Conservation (phyloP, 1,140 invertebrate species). For the Formica exsecta region DNA sequence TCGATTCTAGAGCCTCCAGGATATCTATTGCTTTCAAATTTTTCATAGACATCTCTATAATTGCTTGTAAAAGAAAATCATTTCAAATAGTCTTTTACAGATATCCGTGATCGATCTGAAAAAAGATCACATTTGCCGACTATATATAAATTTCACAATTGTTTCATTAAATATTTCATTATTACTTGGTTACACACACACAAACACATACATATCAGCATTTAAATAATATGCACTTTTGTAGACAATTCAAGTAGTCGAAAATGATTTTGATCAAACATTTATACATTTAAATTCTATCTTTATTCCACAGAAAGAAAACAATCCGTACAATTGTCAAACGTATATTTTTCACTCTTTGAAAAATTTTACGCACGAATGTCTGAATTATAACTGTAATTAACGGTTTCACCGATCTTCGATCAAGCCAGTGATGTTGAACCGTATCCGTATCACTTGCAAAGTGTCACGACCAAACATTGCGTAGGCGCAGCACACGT, state of each 20-base stretch:
- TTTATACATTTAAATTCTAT: background rate
- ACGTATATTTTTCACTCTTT: background rate
- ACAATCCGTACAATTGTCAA: background rate
- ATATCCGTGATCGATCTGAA: background rate
- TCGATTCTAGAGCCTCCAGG: slow-evolving; percentile 86
- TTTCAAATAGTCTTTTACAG: background rate
- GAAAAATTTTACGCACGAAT: background rate
- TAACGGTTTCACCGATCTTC: slow-evolving; percentile 10
- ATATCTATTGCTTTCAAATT: slow-evolving; percentile 84
- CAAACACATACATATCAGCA: background rate
- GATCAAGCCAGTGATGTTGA: background rate
- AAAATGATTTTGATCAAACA: background rate
- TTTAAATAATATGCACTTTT: background rate
- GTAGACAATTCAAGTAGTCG: background rate
- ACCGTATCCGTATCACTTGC: slow-evolving; percentile 11
- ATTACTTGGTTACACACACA: background rate
- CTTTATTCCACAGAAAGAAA: background rate
- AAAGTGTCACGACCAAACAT: slow-evolving; percentile 24
- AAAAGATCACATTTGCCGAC: background rate
- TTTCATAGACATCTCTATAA: slow-evolving; percentile 65
- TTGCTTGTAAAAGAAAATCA: background rate
- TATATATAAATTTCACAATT: background rate
- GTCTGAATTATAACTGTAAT: background rate
- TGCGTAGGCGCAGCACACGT: background rate
- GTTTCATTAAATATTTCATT: background rate